Conservation (phyloP, 2,888 invertebrate genomes). For the Nephrotoma guestfalica region DNA sequence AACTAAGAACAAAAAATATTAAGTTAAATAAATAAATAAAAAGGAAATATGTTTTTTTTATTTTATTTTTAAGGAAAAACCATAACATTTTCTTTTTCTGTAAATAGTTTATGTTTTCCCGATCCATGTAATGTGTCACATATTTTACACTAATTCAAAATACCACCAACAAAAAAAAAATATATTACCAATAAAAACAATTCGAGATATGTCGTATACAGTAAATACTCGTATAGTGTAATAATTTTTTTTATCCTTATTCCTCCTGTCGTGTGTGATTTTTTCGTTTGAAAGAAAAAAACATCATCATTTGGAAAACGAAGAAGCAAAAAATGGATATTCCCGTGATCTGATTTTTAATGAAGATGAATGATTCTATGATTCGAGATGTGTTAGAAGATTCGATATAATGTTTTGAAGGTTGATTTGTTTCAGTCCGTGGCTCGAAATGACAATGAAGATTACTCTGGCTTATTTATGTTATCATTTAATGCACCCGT, state of each 20-base stretch:
- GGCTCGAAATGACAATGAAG: no score
- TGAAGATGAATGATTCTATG: background rate
- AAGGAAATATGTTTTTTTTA: background rate
- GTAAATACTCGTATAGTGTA: background rate
- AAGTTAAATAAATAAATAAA: background rate
- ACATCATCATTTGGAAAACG: background rate
- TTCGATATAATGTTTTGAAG: background rate
- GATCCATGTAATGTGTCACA: background rate
- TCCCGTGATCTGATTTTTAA: background rate
- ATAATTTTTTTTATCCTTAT: background rate
- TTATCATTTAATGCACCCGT: no score
- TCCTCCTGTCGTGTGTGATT: background rate
- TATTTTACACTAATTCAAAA: background rate
- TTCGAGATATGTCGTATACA: background rate
- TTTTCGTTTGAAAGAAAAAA: background rate
- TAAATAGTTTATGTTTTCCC: background rate
- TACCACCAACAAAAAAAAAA: background rate
- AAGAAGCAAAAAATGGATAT: background rate
- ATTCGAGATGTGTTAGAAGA: background rate
- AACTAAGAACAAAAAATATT: background rate
- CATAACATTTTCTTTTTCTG: background rate
- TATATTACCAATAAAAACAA: background rate
- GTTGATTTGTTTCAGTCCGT: background rate
- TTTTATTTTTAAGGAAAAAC: background rate
- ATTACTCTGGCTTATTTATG: no score